Base-by-base conservation (phyloP, 1,140 invertebrate genomes). In the Chrysoperla carnea region DNA sequence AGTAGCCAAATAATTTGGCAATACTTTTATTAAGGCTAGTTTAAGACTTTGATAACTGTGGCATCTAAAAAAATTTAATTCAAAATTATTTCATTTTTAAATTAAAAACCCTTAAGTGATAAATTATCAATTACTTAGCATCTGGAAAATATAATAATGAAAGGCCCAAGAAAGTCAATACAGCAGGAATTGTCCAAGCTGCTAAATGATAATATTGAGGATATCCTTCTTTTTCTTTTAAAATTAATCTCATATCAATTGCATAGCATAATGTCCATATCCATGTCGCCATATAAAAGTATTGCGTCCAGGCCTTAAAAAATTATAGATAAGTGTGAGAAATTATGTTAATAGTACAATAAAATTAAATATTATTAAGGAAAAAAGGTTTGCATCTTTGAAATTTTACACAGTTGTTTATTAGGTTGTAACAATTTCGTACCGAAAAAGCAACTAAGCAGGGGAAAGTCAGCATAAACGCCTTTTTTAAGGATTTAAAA, bases 211-310 rank as follows among this genome's bases (percentile, higher is more conserved):
- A 86, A 36, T 68, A 60, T 13, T 54, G 52, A 17, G 66, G 62
- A 48, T 67, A 56, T 29, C 72, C 69, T 15, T 71, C 60, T 53
- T 68, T 61, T 42, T 81, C 75, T 38, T 68, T 66, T 27, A 84
- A 58, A 15, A 80, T 60, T 17, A 75, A 59, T 57, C 73, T 74
- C 58, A 82, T 84, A 51, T 88, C 83, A 36, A 86, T 66, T 4
- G 83, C 81, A 59, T 87, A 88, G 51, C 76, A 81, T 12, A 87
- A 62, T 5, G 81, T 88, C 83, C 83, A 88, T 39, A 84, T 70
- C 76, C 81, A 85, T 0, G 82, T 84, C 8, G 78, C 76, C 51
- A 78, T 82, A 50, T 86, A 88, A 57, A 86, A 88, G 55, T 84
- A 86, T 54, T 87, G 81, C 23, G 77, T 84, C 74, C 81, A 83